Percentiles rank a stretch among this genome's conserved stretches.
Conservation (phyloP, 2,888 invertebrate genomes). For the Torymus auratus region DNA sequence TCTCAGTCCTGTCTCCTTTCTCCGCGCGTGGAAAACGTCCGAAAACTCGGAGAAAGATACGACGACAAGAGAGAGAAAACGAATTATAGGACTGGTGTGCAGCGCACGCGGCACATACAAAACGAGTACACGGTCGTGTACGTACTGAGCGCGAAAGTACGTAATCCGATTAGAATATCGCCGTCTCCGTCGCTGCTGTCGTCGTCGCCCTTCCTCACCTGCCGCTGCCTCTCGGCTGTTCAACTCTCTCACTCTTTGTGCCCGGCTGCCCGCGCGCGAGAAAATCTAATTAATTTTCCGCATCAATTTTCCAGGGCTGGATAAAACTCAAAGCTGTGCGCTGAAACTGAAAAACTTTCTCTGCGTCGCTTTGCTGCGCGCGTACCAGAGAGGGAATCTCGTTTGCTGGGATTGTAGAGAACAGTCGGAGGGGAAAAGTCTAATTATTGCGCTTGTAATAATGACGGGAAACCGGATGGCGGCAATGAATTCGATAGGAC, state of each 20-base stretch:
- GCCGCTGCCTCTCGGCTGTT: not conserved
- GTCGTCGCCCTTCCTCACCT: not conserved
- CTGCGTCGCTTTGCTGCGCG: slow-evolving; percentile 6
- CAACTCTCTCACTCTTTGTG: slow-evolving; percentile 23
- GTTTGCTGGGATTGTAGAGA: slow-evolving; percentile 19
- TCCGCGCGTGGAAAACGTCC: not conserved
- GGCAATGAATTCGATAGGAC: too few species aligned
- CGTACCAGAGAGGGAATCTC: slow-evolving; percentile 19
- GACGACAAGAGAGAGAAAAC: slow-evolving; percentile 2
- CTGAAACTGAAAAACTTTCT: slow-evolving; percentile 50
- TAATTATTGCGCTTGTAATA: too few species aligned
- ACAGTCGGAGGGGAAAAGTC: not conserved
- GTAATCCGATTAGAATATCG: slow-evolving; percentile 68
- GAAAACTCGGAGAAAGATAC: not conserved
- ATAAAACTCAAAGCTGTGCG: slow-evolving; percentile 53
- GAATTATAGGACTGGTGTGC: not conserved
- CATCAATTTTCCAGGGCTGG: slow-evolving; percentile 62
- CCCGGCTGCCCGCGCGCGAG: slow-evolving; percentile 40
- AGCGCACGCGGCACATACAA: not conserved
- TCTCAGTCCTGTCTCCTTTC: too few species aligned
- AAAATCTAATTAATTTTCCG: slow-evolving; percentile 68
- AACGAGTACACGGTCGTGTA: not conserved
- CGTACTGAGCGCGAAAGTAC: slow-evolving; percentile 54
- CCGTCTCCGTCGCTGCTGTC: slow-evolving; percentile 41
- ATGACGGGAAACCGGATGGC: too few species aligned